Evolutionary conservation across 2,113 vertebrate genomes (phyloP).

Genomic region (Zosterops pallidus): DNA sequence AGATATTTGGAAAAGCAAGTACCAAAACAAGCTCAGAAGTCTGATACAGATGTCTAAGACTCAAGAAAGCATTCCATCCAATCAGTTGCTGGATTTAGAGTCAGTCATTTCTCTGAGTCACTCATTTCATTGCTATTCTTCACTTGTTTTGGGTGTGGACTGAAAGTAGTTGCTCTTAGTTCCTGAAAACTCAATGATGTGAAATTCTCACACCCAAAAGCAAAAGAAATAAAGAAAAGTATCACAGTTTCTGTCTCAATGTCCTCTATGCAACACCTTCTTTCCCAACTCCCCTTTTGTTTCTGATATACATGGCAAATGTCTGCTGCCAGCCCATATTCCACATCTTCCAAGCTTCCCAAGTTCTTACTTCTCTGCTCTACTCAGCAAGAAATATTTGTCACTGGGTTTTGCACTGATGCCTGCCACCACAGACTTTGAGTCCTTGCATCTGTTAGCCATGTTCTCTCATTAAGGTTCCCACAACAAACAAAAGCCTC

Average conservation of each 20-base stretch:
- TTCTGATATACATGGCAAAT: not conserved
- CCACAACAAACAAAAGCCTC: conserved; percentile 44
- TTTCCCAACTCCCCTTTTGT: not conserved
- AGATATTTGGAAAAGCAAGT: conserved; percentile 52
- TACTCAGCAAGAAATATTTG: not conserved
- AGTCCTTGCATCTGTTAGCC: conserved; percentile 37
- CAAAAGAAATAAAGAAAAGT: not conserved
- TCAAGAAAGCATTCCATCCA: conserved; percentile 51
- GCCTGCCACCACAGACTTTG: not conserved
- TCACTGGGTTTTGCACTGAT: not conserved
- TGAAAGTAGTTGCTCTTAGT: conserved; percentile 19
- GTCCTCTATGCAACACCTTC: not conserved
- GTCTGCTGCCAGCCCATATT: not conserved
- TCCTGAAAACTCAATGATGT: conserved; percentile 35
- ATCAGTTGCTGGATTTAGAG: not conserved
- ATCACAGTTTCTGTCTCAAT: not conserved
- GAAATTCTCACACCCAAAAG: conserved; percentile 24
- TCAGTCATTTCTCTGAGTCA: conserved; percentile 51
- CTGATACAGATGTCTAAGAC: conserved; percentile 39
- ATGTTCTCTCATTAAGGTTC: conserved; percentile 49
- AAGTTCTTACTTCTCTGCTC: not conserved
- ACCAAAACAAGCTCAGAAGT: conserved; percentile 49
- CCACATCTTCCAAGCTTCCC: not conserved
- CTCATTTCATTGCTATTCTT: conserved; percentile 47
- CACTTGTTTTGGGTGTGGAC: conserved; percentile 37